Conservation (phyloP, 1,140 invertebrate species). For the Mamestra configurata region DNA sequence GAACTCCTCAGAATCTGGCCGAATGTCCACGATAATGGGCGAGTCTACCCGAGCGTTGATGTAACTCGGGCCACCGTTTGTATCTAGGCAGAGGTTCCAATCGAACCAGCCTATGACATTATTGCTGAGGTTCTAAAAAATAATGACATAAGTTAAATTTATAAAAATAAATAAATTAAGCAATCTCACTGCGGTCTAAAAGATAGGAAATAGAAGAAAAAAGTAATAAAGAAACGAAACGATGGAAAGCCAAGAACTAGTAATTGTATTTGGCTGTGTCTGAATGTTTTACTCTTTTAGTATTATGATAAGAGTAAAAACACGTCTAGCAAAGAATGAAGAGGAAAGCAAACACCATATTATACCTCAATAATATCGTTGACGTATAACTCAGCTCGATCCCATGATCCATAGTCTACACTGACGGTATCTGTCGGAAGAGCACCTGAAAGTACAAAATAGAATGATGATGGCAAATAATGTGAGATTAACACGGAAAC, state of each 20-base stretch:
- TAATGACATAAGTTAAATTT: background rate
- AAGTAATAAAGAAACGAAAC: too few species aligned
- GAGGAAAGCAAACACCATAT: background rate
- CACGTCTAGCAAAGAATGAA: too few species aligned
- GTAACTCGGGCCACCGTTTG: constrained; percentile 94
- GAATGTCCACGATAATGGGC: constrained; percentile 91
- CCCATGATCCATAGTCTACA: constrained; percentile 91
- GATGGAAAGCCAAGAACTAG: too few species aligned
- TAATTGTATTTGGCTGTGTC: too few species aligned
- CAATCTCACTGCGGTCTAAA: too few species aligned
- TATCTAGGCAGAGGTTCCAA: constrained; percentile 95
- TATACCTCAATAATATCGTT: constrained; percentile 91
- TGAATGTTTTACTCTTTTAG: too few species aligned
- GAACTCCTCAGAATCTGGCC: constrained; percentile 68
- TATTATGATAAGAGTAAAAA: too few species aligned
- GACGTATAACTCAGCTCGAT: constrained; percentile 91
- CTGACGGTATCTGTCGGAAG: constrained; percentile 62
- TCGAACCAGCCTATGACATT: constrained; percentile 94
- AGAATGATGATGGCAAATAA: too few species aligned
- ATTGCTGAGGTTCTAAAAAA: constrained; percentile 91
- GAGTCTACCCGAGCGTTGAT: constrained; percentile 92
- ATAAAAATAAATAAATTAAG: too few species aligned
- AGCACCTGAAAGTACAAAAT: constrained; percentile 60
- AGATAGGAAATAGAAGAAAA: too few species aligned
- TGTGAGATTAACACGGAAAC: too few species aligned